Base-by-base conservation (phyloP, 1,140 invertebrate species). In the Drosophila paulistorum region DNA sequence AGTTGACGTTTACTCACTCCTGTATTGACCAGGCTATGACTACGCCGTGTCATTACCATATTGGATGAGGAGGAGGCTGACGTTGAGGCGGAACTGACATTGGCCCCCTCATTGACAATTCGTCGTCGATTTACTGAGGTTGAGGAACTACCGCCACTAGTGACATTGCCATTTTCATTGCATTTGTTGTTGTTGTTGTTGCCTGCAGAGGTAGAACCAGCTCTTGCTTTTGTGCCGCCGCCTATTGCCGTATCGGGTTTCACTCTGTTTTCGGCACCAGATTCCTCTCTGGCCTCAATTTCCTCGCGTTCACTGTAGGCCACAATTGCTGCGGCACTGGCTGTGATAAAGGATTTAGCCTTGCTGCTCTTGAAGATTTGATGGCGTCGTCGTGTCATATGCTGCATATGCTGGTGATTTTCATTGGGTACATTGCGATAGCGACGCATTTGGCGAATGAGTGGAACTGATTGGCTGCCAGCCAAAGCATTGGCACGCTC, bases 361-460 rank as follows among this genome's bases (percentile, higher is more conserved):
- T 76, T 86, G 26, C 14, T 58, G 10, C 68, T 77, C 69, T 81
- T 85, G 5, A 87, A 87, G 17, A 83, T 60, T 42, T 89, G 84
- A 0, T 84, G 83, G 14, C 57, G 35, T 0, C 71, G 74, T 1
- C 80, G 85, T 10, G 80, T 89, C 37, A 17, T 17, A 17, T 17
- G 17, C 17, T 89, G 83, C 83, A 89, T 80, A 54, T 90, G 80
- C 20, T 79, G 79, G 13, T 87, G 85, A 70, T 91, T 91, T 66
- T 91, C 89, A n/a, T 91, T 91, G 54, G 89, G 89, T 10, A 91
- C 85, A 57, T 91, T 91, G n/a, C 78, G 81, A 67, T 82, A 90
- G 4, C 81, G 75, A 30, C 85, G 85, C 78, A 90, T 74, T 10
- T 81, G 81, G 0, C 78, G 81, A 9, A 64, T 69, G 0, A 59